Conservation (phyloP, 2,888 invertebrate genomes). For the Idaea straminata region DNA sequence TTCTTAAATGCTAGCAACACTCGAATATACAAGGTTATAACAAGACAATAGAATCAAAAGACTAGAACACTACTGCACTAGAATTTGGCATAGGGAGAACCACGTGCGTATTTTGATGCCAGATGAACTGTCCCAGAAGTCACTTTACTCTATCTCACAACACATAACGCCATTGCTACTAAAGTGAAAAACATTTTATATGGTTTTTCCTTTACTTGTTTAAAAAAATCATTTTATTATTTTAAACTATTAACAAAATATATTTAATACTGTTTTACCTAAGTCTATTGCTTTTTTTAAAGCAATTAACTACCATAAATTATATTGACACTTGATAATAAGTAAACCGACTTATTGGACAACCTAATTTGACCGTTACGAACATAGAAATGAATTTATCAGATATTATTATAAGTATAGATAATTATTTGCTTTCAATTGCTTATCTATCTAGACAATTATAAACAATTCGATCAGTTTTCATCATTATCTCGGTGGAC, state of each 20-base stretch:
- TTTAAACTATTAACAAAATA: background rate
- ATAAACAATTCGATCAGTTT: conserved; percentile 35
- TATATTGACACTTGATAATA: background rate
- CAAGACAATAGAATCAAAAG: background rate
- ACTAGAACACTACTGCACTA: conserved; percentile 24
- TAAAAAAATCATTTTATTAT: background rate
- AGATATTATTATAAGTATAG: background rate
- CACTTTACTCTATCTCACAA: background rate
- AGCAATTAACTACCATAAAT: background rate
- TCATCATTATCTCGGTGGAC: conserved; percentile 29
- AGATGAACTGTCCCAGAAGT: conserved; percentile 3
- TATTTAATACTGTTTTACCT: background rate
- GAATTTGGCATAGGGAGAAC: conserved; percentile 30
- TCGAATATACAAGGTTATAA: background rate
- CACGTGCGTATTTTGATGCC: conserved; percentile 24
- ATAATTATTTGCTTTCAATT: too few species aligned
- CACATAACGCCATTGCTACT: conserved; percentile 6
- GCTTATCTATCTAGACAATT: background rate
- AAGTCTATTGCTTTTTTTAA: background rate
- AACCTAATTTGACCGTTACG: background rate
- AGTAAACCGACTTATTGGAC: background rate
- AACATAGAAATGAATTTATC: background rate
- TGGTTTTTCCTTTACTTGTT: background rate
- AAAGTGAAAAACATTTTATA: background rate
- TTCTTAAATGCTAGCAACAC: background rate